A percentile compares a stretch with the other conserved stretches of the same genome.
Conservation (phyloP, 2,113 vertebrate species). For the Siniperca chuatsi region DNA sequence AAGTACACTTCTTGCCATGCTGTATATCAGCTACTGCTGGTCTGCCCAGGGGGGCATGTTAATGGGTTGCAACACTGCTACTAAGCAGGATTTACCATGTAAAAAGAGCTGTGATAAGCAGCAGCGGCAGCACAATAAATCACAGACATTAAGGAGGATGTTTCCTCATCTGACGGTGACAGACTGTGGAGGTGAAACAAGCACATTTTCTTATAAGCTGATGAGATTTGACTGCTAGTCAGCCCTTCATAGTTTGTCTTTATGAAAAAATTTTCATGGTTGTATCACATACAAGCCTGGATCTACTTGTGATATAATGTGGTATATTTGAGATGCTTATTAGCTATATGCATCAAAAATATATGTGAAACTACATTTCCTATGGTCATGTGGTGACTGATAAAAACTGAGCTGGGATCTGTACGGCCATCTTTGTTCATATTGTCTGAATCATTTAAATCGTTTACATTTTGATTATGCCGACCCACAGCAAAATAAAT, state of each 20-base stretch:
- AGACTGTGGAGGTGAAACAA: conserved; percentile 30
- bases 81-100: conserved; percentile 74
- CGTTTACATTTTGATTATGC: conserved; percentile 33
- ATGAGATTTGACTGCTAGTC: not conserved
- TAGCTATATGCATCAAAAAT: not conserved
- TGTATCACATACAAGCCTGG: not conserved
- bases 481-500: conserved; percentile 37
- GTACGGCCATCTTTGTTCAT: conserved; percentile 19
- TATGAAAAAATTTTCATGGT: not conserved
- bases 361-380: not conserved
- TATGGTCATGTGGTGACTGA: not conserved
- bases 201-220: not conserved
- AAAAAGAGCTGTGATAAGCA: conserved; percentile 79
- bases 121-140: conserved; percentile 62
- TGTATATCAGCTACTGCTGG: conserved; percentile 64
- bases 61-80: conserved; percentile 68
- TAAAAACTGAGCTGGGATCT: conserved; percentile 1
- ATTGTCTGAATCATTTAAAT: conserved; percentile 19
- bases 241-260: not conserved
- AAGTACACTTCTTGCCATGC: conserved; percentile 56
- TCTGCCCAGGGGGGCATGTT: conserved; percentile 67
- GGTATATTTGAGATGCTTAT: not conserved
- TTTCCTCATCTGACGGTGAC: conserved; percentile 42
- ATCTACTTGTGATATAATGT: not conserved
- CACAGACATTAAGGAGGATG: conserved; percentile 55